Base-by-base conservation (phyloP, 2,113 vertebrate genomes). In the Harpagus bidentatus region DNA sequence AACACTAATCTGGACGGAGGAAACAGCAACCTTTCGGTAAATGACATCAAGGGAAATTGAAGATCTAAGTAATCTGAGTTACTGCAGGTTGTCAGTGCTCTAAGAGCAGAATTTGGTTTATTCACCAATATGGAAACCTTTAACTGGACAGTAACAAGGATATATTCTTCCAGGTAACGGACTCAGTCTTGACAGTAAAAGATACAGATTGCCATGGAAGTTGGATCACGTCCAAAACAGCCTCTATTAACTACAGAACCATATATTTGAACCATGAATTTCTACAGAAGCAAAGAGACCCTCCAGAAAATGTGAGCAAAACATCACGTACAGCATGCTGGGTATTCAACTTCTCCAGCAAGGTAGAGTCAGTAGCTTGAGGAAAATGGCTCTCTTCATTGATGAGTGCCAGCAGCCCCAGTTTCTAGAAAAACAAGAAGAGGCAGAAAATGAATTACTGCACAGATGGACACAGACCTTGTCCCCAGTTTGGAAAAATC, bases 381-480 rank as follows among this genome's bases (percentile, higher is more conserved):
- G 99, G 99, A 96, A 99, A 99, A 97, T 99, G 99, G 90, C 99
- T 99, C 97, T 99, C 99, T 98, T 99, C 99, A 53, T 99, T 99
- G 97, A 99, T 98, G 45, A 99, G 98, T 2, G 99, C 99, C 83
- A 99, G 98, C 21, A 99, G 98, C 40, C 99, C 99, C 91, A 99
- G 98, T 98, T 99, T 99, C 99, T 99, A 92, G 45, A 97, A 94
- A n/a, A 95, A 55, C 20, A 69, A 93, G 63, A 63, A 82, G 26
- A 82, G 19, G 47, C 11, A 86, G 26, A 91, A 85, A 42, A 90
- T 38, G 1, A 95, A 50, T 95, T 55, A 93, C 53, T 4, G 32
- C 55, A 83, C 2, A 23, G 52, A 45, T 7, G 10, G 48, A 80
- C 63, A 77, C 5, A 79, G 32, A 28, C 6, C 1, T 31, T 77